Base-by-base conservation (phyloP, 2,888 invertebrate genomes). In the Asteroscopus sphinx region DNA sequence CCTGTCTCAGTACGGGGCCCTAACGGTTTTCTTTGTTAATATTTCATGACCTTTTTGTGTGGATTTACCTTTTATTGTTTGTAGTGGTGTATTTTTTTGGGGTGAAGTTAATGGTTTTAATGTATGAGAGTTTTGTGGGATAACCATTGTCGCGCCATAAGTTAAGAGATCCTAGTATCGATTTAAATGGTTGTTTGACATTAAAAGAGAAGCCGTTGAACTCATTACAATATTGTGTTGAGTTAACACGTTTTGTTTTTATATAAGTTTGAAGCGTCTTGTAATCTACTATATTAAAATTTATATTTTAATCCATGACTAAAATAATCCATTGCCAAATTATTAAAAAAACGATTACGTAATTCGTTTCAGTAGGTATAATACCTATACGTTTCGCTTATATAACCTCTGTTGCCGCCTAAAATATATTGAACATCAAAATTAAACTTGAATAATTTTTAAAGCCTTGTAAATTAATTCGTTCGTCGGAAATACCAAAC, bases 21-120 rank as follows among this genome's bases (percentile, higher is more conserved):
- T 83, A 90, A 90, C 89, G 87, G 89, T 88, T 81, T 77, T 76
- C 76, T 77, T 86, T 85, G 80, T 82, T 74, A 60, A 71, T 61
- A 53, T 76, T 78, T 81, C 76, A 73, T 75, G 68, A 71, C 75
- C 75, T 77, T 83, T 83, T 66, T 74, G 74, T 77, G 69, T 77
- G 68, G 65, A 65, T 77, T 66, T 69, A 64, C 58, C 52, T 73
- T 62, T 68, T 60, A 71, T 80, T 80, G 68, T 76, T 73, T 72
- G 73, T 64, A 67, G 73, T 67, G 69, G 72, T 73, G 59, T 47
- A 47, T 42, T 46, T 47, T 60, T 53, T 73, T 70, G 71, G 46
- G 75, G 80, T 60, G 32, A 26, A 46, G 21, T 58, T 67, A 58
- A 67, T 61, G 35, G 46, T 44, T 51, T 52, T 71, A 48, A 49